Percentiles rank a stretch among this genome's conserved stretches.
phyloP scores from a whole-genome alignment of 2,113 vertebrate species.

The Peromyscus maniculatus region DNA sequence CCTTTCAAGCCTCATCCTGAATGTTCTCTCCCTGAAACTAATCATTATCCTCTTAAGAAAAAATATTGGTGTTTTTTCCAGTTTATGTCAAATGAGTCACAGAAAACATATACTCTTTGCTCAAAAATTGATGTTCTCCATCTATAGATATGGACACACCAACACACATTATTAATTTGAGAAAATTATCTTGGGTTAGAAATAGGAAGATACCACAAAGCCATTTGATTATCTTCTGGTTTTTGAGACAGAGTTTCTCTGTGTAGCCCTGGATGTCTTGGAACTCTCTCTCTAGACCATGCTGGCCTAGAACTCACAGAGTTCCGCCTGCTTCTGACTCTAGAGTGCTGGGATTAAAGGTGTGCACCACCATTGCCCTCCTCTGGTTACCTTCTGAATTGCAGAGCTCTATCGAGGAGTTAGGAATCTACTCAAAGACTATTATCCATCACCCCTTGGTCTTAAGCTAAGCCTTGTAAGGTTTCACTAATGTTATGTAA shows the following conservation, averaged over 20 bases:
- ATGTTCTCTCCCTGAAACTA: neutral
- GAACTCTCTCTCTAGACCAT: too few species aligned
- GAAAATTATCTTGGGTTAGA: neutral
- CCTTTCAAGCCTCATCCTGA: neutral
- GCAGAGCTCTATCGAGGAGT: neutral
- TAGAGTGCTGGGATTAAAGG: neutral
- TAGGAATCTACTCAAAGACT: neutral
- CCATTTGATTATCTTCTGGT: neutral
- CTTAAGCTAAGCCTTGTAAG: neutral
- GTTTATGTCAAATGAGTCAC: neutral
- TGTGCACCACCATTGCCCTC: rapidly evolving
- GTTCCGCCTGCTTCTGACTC: neutral
- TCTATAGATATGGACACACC: neutral
- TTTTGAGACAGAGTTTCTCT: neutral
- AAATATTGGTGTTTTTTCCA: neutral
- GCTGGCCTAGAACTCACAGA: neutral
- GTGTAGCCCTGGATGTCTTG: neutral
- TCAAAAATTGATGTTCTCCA: neutral
- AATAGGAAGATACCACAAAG: neutral
- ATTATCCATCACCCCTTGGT: neutral
- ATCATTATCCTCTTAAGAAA: neutral
- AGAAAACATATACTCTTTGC: neutral
- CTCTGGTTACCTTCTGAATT: neutral
- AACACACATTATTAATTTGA: neutral
- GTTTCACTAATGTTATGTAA: neutral